Evolutionary conservation across 2,797 vertebrate genomes (phyloP).

Genomic region (Acropternis orthonyx): DNA sequence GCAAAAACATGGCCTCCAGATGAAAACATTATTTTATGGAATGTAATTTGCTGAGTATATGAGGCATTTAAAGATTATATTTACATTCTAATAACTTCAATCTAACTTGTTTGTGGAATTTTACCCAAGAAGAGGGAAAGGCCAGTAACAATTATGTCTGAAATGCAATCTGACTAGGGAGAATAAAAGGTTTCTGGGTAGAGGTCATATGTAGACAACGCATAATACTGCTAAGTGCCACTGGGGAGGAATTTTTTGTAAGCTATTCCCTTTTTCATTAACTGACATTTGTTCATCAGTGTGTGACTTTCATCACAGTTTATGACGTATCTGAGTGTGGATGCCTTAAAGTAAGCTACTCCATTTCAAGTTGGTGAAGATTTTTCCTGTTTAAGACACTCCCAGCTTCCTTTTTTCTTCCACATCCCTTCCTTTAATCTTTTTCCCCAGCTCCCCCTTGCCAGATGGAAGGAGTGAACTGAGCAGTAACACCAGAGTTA

Average conservation of each 20-base stretch:
- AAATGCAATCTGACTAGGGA: neutral
- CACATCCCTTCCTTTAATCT: neutral
- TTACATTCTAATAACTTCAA: neutral
- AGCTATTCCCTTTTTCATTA: neutral
- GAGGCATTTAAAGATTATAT: neutral
- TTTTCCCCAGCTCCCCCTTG: neutral
- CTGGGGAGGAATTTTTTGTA: neutral
- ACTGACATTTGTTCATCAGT: neutral
- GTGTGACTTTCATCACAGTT: neutral
- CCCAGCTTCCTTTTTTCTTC: neutral
- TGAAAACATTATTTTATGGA: neutral
- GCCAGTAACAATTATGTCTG: neutral
- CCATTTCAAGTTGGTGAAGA: neutral
- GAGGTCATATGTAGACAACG: neutral
- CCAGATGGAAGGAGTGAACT: neutral
- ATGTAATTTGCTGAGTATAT: neutral
- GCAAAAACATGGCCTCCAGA: neutral
- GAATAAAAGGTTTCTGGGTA: neutral
- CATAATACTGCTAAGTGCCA: neutral
- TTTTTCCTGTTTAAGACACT: neutral
- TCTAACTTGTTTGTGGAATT: neutral
- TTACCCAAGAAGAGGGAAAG: neutral
- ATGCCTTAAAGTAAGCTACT: neutral
- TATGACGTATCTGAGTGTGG: neutral
- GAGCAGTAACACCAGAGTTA: neutral